Conservation (phyloP, 35 echinoderm and acorn worm species). For the Lytechinus pictus region DNA sequence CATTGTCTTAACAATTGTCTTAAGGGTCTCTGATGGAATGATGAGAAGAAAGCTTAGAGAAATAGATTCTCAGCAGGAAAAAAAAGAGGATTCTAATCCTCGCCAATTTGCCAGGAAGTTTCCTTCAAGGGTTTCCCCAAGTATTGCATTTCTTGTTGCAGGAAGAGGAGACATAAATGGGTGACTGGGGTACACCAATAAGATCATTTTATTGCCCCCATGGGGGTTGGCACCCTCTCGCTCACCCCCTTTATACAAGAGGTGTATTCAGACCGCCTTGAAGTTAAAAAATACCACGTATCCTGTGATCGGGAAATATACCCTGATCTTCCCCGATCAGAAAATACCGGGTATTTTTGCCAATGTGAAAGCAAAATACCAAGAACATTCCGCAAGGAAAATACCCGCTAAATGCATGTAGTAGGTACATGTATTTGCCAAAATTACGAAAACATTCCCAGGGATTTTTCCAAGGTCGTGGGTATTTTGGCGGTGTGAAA, state of each 20-base stretch:
- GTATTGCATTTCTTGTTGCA: not conserved
- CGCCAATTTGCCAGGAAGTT: not conserved
- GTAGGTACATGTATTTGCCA: no score
- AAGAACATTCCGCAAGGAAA: no score
- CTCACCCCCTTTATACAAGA: not conserved
- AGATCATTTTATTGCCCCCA: not conserved
- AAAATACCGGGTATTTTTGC: no score
- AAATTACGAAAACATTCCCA: no score
- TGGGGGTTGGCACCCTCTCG: not conserved
- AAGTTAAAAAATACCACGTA: no score
- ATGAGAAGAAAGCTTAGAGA: not conserved
- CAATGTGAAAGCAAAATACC: no score
- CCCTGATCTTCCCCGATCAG: no score
- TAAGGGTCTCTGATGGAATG: not conserved
- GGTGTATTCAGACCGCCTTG: no score
- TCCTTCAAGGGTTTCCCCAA: not conserved
- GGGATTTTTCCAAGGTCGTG: no score
- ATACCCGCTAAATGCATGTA: no score
- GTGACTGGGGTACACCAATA: not conserved
- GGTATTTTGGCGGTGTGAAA: no score
- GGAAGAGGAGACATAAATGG: constrained; percentile 1
- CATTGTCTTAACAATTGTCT: not conserved
- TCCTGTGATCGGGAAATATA: no score
- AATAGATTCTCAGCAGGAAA: not conserved
- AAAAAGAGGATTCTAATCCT: not conserved